phyloP scores from a whole-genome alignment of 1,140 invertebrate genomes.

The Phenacoccus solenopsis region DNA sequence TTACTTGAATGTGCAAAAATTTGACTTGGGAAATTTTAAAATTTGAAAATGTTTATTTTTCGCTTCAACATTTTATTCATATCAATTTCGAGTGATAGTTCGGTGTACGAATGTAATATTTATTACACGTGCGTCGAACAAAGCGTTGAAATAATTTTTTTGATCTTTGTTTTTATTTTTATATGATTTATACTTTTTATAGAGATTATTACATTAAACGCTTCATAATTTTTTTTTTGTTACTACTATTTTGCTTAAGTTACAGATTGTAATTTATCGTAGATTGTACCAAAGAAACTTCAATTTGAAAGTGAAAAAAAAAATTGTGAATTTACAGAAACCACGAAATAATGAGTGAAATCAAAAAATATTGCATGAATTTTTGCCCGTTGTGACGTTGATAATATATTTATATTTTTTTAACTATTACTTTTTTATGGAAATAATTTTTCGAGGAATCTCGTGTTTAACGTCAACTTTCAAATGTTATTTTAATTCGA shows the following conservation, averaged over 20 bases:
- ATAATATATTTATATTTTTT: not conserved
- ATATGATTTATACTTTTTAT: constrained; percentile 6
- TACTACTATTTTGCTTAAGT: not conserved
- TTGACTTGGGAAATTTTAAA: not conserved
- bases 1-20: not conserved
- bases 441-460: not conserved
- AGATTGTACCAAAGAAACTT: not conserved
- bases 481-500: not conserved
- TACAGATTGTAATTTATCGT: not conserved
- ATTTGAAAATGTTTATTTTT: not conserved
- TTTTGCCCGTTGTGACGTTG: not conserved
- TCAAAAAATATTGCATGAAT: not conserved
- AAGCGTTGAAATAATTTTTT: not conserved
- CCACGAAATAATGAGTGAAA: too few species aligned
- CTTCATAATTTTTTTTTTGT: not conserved
- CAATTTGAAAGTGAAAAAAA: too few species aligned
- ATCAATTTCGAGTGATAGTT: not conserved
- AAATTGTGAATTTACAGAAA: too few species aligned
- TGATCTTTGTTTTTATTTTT: constrained; percentile 1
- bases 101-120: not conserved
- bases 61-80: not conserved
- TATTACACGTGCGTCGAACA: not conserved
- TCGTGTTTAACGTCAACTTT: not conserved
- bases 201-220: not conserved
- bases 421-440: not conserved